These are phyloP conservation scores for Adelognathus sp. DNA, from an alignment of 2,888 invertebrate species.

Conservation along the genomic window DNA sequence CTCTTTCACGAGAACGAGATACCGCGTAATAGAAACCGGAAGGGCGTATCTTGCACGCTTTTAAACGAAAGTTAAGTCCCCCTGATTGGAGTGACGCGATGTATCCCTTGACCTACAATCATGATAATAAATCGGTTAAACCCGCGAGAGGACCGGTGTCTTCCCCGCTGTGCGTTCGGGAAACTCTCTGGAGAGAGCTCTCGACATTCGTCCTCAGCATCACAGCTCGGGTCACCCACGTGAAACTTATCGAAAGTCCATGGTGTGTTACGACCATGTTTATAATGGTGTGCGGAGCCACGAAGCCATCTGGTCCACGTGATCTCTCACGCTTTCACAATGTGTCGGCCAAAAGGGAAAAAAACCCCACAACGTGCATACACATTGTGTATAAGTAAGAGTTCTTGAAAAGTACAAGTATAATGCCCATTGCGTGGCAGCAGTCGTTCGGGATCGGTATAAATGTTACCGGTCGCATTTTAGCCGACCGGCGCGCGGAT, in stretches of 20 bases:
- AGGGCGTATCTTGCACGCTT: too few relatives aligned
- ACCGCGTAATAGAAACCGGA: too few relatives aligned
- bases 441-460: conserved; percentile 1
- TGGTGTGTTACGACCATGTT: conserved; percentile 1
- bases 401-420: background rate
- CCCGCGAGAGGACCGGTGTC: conserved; percentile 21
- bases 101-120: conserved; percentile 40
- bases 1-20: too few relatives aligned
- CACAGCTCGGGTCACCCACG: conserved; percentile 15
- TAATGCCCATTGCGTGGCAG: background rate
- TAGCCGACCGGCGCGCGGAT: background rate
- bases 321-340: conserved; percentile 77
- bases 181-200: conserved; percentile 34
- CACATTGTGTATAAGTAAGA: background rate
- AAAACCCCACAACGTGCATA: conserved; percentile 9
- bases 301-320: conserved; percentile 65
- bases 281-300: conserved; percentile 5
- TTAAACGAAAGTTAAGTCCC: background rate
- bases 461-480: conserved; percentile 4
- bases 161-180: background rate
- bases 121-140: conserved; percentile 28
- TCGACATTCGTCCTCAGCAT: conserved; percentile 30
- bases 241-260: conserved; percentile 44
- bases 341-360: conserved; percentile 62
- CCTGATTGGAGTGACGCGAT: background rate